phyloP scores from a whole-genome alignment of 2,888 invertebrate genomes.

The Dyspetes luteomarginatus region DNA sequence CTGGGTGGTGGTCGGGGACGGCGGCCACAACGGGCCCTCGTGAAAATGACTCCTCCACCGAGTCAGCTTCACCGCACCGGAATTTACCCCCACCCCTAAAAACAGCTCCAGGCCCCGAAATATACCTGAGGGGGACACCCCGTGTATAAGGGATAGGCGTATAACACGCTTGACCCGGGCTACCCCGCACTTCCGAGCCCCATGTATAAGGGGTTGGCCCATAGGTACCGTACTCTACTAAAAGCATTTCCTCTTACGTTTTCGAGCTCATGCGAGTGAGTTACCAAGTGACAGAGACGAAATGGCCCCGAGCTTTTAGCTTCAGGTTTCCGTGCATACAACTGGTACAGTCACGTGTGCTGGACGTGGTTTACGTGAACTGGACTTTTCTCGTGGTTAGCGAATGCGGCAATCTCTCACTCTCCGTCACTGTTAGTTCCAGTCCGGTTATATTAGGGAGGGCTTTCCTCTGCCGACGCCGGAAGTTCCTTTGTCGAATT shows the following conservation, averaged over 20 bases:
- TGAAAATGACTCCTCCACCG: no score
- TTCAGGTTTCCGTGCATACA: conserved; percentile 2
- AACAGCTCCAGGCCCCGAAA: no score
- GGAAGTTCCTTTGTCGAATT: neutral
- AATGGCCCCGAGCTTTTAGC: conserved; percentile 1
- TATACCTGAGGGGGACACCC: no score
- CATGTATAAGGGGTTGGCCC: no score
- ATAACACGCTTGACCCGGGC: no score
- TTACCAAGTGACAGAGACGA: neutral
- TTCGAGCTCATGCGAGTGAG: conserved; percentile 24
- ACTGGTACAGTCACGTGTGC: neutral
- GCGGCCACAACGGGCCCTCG: no score
- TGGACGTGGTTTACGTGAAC: neutral
- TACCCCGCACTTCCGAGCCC: no score
- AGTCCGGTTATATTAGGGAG: neutral
- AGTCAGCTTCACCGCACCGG: no score
- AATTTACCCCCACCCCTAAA: no score
- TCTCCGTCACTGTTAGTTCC: neutral
- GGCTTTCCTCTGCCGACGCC: neutral
- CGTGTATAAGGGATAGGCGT: no score
- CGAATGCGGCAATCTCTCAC: neutral
- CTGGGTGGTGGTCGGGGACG: no score
- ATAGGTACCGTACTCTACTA: no score
- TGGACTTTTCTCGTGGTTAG: neutral
- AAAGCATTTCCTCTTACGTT: conserved; percentile 45